These are phyloP conservation scores for Zapornia atra DNA, from an alignment of 2,113 vertebrate species.

Conservation along the genomic window DNA sequence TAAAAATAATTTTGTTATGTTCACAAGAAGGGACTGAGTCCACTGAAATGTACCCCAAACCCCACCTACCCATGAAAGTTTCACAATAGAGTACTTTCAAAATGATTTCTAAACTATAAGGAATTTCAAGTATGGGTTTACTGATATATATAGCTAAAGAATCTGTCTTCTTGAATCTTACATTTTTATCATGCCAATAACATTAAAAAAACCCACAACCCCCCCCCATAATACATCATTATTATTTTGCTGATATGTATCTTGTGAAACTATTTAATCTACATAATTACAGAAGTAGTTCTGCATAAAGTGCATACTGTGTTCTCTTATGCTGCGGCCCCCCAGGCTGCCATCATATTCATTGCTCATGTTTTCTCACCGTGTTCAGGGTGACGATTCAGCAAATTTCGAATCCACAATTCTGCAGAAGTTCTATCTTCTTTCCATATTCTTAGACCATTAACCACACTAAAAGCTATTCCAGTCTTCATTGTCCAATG, in stretches of 20 bases:
- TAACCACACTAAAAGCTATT: background rate
- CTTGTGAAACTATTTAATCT: background rate
- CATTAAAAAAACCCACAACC: background rate
- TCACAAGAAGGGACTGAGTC: background rate
- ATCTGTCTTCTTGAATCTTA: background rate
- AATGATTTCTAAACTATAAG: background rate
- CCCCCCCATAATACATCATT: background rate
- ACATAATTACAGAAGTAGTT: background rate
- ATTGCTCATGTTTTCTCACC: background rate
- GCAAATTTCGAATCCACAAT: background rate
- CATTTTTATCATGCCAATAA: background rate
- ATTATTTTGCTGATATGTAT: background rate
- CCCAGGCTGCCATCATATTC: background rate
- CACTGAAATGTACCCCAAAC: background rate
- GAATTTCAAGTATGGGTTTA: background rate
- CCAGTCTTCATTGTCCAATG: background rate
- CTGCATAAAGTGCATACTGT: background rate
- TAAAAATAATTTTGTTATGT: background rate
- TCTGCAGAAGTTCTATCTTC: background rate
- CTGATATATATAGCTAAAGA: background rate
- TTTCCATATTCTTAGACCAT: slow-evolving; percentile 6
- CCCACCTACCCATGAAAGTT: background rate
- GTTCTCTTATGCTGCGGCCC: background rate
- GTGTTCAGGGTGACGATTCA: background rate
- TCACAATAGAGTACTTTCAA: background rate